phyloP scores from a whole-genome alignment of 2,797 vertebrate genomes.

The Mormyrus proboscirostris region DNA sequence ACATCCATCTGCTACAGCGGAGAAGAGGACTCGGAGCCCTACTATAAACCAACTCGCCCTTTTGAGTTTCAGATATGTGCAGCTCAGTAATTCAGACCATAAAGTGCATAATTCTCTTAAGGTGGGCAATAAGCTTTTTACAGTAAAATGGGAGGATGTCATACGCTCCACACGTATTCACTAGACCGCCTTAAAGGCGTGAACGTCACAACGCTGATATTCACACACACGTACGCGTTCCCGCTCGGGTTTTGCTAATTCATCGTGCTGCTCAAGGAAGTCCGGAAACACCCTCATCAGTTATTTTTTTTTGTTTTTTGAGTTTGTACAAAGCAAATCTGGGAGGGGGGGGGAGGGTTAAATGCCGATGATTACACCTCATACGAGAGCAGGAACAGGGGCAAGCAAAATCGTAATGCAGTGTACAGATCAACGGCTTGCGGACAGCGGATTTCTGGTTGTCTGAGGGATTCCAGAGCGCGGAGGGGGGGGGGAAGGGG shows the following conservation, averaged over 20 bases:
- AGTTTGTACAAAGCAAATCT: slow-evolving; percentile 33
- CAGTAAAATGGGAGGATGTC: slow-evolving; percentile 15
- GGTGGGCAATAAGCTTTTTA: slow-evolving; percentile 23
- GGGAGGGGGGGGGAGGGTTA: slow-evolving; percentile 30
- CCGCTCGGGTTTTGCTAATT: background rate
- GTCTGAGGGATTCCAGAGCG: slow-evolving; percentile 53
- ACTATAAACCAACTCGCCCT: background rate
- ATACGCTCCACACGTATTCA: background rate
- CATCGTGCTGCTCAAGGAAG: slow-evolving; percentile 8
- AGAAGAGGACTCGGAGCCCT: background rate
- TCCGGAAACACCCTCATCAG: slow-evolving; percentile 25
- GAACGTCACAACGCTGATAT: slow-evolving; percentile 2
- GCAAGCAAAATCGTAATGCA: slow-evolving; percentile 40
- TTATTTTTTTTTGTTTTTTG: slow-evolving; percentile 33
- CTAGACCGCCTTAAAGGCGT: slow-evolving; percentile 4
- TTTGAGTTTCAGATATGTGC: slow-evolving; percentile 18
- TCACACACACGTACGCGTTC: background rate
- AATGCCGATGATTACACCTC: slow-evolving; percentile 50
- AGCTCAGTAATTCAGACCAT: slow-evolving; percentile 21
- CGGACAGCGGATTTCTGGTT: slow-evolving; percentile 36
- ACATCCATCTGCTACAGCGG: background rate
- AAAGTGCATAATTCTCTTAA: slow-evolving; percentile 31
- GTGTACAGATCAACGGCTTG: slow-evolving; percentile 8
- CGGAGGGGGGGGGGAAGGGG: slow-evolving; percentile 55
- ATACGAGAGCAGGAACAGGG: slow-evolving; percentile 40